These are phyloP conservation scores for Epiperipatus broadwayi DNA, from an alignment of 2,888 invertebrate species.

Conservation along the genomic window DNA sequence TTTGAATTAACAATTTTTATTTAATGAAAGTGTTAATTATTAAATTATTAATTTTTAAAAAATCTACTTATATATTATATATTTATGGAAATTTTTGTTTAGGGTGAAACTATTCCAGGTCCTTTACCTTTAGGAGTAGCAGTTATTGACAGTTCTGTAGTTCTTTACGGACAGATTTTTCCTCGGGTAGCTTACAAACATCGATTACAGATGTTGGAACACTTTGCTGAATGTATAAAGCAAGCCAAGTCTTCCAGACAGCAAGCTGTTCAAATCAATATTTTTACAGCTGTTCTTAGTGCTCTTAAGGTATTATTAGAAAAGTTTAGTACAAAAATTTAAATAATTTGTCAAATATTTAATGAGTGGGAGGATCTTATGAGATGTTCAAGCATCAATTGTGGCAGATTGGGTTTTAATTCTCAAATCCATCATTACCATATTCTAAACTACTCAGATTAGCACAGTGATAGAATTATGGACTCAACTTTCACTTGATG, in stretches of 20 bases:
- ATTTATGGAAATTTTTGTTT: constrained; percentile 14
- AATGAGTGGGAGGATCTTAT: background rate
- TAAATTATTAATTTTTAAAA: too few species aligned
- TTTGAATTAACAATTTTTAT: background rate
- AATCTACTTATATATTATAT: constrained; percentile 1
- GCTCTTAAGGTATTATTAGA: constrained; percentile 48
- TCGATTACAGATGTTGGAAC: constrained; percentile 87
- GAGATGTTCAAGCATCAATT: too few species aligned
- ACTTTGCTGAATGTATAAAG: constrained; percentile 75
- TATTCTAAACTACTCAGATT: too few species aligned
- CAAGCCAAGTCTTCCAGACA: constrained; percentile 79
- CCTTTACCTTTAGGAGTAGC: constrained; percentile 83
- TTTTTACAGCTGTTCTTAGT: constrained; percentile 74
- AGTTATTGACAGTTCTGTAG: constrained; percentile 82
- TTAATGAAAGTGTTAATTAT: too few species aligned
- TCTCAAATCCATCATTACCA: too few species aligned
- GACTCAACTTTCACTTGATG: too few species aligned
- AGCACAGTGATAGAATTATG: too few species aligned
- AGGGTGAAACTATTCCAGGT: constrained; percentile 45
- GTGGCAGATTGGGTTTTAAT: too few species aligned
- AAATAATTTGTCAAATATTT: background rate
- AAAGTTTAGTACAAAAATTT: too few species aligned
- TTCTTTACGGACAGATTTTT: constrained; percentile 80
- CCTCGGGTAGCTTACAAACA: constrained; percentile 87
- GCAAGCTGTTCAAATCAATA: constrained; percentile 87